Evolutionary conservation across 1,140 invertebrate genomes (phyloP).

Genomic region (Cydia amplana): DNA sequence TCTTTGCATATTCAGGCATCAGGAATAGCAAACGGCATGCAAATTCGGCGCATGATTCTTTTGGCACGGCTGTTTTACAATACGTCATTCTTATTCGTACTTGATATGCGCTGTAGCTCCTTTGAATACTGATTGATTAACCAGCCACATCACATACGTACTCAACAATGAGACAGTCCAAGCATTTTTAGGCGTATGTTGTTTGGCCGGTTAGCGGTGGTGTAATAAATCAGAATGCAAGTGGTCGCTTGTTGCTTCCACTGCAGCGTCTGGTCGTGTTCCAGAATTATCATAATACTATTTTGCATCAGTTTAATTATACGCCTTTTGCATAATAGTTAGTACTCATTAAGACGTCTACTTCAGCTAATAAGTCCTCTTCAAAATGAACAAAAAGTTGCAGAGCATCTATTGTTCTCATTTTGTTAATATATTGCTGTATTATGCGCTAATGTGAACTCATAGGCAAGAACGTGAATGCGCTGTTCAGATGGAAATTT

Average conservation of each 20-base stretch:
- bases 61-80: constrained; percentile 65
- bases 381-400: constrained; percentile 7
- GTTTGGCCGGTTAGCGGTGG: constrained; percentile 47
- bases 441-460: constrained; percentile 9
- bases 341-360: constrained; percentile 10
- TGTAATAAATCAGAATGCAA: constrained; percentile 66
- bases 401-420: constrained; percentile 2
- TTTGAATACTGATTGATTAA: constrained; percentile 63
- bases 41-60: constrained; percentile 50
- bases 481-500: constrained; percentile 36
- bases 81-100: constrained; percentile 65
- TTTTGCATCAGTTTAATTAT: constrained; percentile 34
- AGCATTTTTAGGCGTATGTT: constrained; percentile 38
- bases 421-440: constrained; percentile 14
- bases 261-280: constrained; percentile 58
- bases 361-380: not conserved
- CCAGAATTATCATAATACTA: constrained; percentile 56
- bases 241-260: constrained; percentile 53
- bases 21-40: constrained; percentile 45
- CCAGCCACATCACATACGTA: constrained; percentile 40
- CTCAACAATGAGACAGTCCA: constrained; percentile 24
- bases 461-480: constrained; percentile 12
- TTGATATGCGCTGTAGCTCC: constrained; percentile 47
- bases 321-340: constrained; percentile 25
- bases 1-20: constrained; percentile 43